Evolutionary conservation across 2,113 vertebrate species (phyloP), one percentile per base, ranked within the genome.

Genomic region (Seriola aureovittata): DNA sequence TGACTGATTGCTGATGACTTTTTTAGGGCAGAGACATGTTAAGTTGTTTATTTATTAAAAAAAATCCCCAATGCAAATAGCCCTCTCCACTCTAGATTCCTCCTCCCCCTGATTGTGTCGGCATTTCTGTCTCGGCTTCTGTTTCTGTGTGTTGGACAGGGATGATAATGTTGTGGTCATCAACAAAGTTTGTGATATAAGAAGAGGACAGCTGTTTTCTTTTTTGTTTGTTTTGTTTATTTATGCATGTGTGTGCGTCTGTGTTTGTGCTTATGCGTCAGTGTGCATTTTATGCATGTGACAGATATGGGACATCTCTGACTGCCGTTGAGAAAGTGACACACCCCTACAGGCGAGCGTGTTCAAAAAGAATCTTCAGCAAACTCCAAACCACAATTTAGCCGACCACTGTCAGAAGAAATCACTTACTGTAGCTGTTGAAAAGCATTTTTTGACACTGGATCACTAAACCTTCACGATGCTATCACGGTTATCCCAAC

Each of bases 1-100:
- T 94, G 93, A 93, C 93, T 95, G 94, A 95, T 95, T 92, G 83
- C 90, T 93, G 93, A 94, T 94, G 94, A 95, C 94, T 95, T 89
- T 95, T 95, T 94, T 82, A 94, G 95, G 95, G 75, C 94, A 93
- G 88, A 70, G 88, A 93, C 90, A 91, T 88, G 85, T 90, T 93
- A 91, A 90, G 78, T 90, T 94, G 89, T 94, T 95, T 93, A 95
- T 95, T 94, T 94, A 93, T 95, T 91, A 85, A 79, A 77, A 83
- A 89, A 87, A 80, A 60, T 69, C 58, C 79, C 80, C 83, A 72
- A 80, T 82, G 91, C 75, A 89, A 89, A 88, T 88, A 79, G 71
- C 77, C 75, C 69, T 78, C 77, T 62, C 48, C 60, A 48, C 78
- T 78, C 21, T n/a, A 42, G 57, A 67, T 64, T 23, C 8, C 23